Conservation (phyloP, 1,140 invertebrate species). For the Temnothorax longispinosus region DNA sequence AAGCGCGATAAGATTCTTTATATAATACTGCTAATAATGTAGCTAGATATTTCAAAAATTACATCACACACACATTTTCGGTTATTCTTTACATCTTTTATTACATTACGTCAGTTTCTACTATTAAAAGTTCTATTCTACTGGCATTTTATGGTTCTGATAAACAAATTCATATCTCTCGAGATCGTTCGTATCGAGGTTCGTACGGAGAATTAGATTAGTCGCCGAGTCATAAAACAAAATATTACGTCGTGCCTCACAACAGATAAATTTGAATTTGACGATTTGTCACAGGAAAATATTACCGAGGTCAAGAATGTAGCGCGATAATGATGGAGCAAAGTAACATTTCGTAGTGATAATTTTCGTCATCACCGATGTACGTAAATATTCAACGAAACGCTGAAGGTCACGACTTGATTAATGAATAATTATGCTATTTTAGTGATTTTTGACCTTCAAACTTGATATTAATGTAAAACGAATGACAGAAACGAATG, state of each 20-base stretch:
- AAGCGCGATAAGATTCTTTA: not conserved
- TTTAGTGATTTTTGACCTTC: not conserved
- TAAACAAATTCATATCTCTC: not conserved
- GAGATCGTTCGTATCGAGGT: not conserved
- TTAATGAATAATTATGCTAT: slow-evolving; percentile 10
- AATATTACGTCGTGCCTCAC: not conserved
- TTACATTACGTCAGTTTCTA: not conserved
- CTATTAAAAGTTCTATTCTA: not conserved
- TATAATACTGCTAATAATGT: not conserved
- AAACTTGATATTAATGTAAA: not conserved
- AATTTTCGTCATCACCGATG: not conserved
- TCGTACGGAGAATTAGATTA: slow-evolving; percentile 23
- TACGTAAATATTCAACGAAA: not conserved
- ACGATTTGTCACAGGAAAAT: not conserved
- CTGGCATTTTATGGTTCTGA: not conserved
- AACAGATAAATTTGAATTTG: slow-evolving; percentile 2
- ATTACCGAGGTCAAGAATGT: not conserved
- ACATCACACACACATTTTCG: not conserved
- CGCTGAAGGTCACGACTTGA: not conserved
- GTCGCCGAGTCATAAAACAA: not conserved
- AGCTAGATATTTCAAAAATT: not conserved
- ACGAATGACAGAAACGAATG: too few relatives aligned
- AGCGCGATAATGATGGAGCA: slow-evolving; percentile 1
- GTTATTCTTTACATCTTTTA: not conserved
- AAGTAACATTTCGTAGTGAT: not conserved